Conservation (phyloP, 2,113 vertebrate genomes). For the Boleophthalmus pectinirostris region DNA sequence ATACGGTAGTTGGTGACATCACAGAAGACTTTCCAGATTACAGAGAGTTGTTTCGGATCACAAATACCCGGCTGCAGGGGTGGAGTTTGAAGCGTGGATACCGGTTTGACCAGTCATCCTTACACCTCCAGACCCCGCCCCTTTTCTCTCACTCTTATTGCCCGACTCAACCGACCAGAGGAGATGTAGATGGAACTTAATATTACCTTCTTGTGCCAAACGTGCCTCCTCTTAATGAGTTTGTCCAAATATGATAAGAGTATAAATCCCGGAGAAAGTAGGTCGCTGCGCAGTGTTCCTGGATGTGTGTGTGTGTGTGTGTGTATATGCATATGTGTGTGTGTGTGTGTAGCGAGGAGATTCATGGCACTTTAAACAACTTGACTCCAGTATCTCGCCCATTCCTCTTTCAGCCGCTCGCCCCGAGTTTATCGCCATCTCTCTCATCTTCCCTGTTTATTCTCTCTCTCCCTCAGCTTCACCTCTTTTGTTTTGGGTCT, state of each 20-base stretch:
- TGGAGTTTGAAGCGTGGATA: too few species aligned
- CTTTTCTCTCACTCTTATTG: not conserved
- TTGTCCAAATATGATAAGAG: not conserved
- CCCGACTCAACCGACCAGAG: not conserved
- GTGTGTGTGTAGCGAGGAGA: not conserved
- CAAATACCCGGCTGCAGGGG: too few species aligned
- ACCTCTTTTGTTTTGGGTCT: not conserved
- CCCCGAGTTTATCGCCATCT: constrained; percentile 13
- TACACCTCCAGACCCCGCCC: too few species aligned
- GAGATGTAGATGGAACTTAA: not conserved
- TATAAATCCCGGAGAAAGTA: not conserved
- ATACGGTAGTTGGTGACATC: too few species aligned
- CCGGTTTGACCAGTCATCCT: too few species aligned
- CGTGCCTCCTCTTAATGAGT: not conserved
- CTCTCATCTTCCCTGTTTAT: not conserved
- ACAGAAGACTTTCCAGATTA: too few species aligned
- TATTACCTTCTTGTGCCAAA: not conserved
- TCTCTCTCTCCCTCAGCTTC: not conserved
- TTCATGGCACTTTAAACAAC: constrained; percentile 4
- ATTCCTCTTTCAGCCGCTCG: constrained; percentile 36
- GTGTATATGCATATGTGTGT: not conserved
- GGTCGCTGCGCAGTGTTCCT: not conserved
- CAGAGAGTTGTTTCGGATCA: too few species aligned
- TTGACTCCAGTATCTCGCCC: constrained; percentile 14
- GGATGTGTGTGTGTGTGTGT: not conserved